These are phyloP conservation scores for Pemphigus obesinymphae DNA, from an alignment of 1,140 invertebrate genomes.

Conservation along the genomic window DNA sequence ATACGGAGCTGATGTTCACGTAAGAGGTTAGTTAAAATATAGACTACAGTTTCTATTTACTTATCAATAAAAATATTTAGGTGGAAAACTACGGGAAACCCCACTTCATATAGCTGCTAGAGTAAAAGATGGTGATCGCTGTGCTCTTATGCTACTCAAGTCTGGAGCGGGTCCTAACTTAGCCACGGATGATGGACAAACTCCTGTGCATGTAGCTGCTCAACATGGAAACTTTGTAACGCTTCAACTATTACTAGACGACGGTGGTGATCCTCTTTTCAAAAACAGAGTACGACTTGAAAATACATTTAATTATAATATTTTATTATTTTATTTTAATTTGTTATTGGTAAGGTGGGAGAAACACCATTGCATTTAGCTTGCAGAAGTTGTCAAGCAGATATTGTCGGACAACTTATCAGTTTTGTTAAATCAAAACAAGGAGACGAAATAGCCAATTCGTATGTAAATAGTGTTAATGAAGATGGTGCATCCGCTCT, in stretches of 20 bases:
- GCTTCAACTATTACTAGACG: slow-evolving; percentile 77
- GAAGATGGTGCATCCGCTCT: slow-evolving; percentile 89
- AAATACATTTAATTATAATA: too few species aligned
- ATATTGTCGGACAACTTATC: slow-evolving; percentile 79
- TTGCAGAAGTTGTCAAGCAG: slow-evolving; percentile 75
- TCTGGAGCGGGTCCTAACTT: slow-evolving; percentile 94
- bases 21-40: slow-evolving; percentile 63
- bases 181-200: slow-evolving; percentile 86
- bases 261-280: slow-evolving; percentile 81
- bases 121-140: slow-evolving; percentile 88
- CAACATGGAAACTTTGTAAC: slow-evolving; percentile 82
- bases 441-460: slow-evolving; percentile 63
- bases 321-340: too few species aligned
- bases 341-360: slow-evolving; percentile 63
- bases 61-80: slow-evolving; percentile 46
- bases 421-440: slow-evolving; percentile 74
- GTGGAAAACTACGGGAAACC: slow-evolving; percentile 81
- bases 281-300: slow-evolving; percentile 75
- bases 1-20: slow-evolving; percentile 93
- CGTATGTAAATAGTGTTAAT: slow-evolving; percentile 75
- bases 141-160: slow-evolving; percentile 94
- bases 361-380: slow-evolving; percentile 92
- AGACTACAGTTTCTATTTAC: neutral
- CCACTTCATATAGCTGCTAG: slow-evolving; percentile 92
- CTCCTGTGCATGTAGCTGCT: slow-evolving; percentile 87